Percentiles rank a stretch among this genome's conserved stretches.
These are phyloP conservation scores for Scolanthus callimorphus DNA, from an alignment of 92 coral and sea anemone species.

Conservation along the genomic window DNA sequence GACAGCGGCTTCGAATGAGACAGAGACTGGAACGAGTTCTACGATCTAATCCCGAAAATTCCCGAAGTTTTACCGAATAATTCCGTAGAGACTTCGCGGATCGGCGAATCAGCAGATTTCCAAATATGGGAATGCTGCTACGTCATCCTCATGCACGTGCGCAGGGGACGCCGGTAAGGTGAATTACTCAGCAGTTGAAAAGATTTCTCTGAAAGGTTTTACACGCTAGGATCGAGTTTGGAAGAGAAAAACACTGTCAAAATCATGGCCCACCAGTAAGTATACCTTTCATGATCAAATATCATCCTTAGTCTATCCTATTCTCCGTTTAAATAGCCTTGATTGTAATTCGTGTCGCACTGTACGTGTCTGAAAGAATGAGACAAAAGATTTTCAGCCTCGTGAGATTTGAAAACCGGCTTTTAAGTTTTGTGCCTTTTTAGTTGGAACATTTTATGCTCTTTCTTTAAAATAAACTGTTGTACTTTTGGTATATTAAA, in stretches of 20 bases:
- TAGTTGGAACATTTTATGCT: background rate
- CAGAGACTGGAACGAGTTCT: background rate
- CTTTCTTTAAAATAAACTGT: background rate
- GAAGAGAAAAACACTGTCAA: background rate
- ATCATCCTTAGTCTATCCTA: background rate
- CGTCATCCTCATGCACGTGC: slow-evolving; percentile 97
- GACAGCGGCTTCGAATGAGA: background rate
- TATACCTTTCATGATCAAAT: background rate
- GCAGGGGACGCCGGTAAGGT: slow-evolving; percentile 84
- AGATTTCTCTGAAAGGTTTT: slow-evolving; percentile 21
- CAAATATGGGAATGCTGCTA: slow-evolving; percentile 51
- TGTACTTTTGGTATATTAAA: too few species aligned
- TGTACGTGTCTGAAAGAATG: background rate
- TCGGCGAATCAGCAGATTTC: slow-evolving; percentile 4
- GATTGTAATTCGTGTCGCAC: background rate
- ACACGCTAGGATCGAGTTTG: background rate
- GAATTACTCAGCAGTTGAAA: slow-evolving; percentile 79
- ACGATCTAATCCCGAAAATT: too few species aligned
- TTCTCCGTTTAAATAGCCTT: background rate
- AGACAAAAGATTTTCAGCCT: slow-evolving; percentile 30
- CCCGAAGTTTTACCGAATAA: background rate
- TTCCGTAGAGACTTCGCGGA: background rate
- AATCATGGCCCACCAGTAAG: slow-evolving; percentile 76
- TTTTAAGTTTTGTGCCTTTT: background rate
- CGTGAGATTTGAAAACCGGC: slow-evolving; percentile 36